Conservation (phyloP, 2,888 invertebrate genomes). For the Timema cristinae region DNA sequence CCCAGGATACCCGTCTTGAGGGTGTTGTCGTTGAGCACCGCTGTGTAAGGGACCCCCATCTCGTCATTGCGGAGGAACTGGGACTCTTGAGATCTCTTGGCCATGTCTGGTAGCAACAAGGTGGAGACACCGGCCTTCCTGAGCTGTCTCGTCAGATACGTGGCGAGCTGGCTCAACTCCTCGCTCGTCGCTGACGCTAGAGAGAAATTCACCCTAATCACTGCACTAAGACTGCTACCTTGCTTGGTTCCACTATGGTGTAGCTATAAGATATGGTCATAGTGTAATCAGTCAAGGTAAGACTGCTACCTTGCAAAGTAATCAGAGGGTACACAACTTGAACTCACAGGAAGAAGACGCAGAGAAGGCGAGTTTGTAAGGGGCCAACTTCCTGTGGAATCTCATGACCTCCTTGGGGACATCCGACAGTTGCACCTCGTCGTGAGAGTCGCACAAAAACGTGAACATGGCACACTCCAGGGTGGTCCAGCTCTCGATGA, state of each 20-base stretch:
- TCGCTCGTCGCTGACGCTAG: slow-evolving; percentile 36
- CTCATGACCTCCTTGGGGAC: slow-evolving; percentile 47
- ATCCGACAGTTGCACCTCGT: slow-evolving; percentile 43
- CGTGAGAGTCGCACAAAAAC: slow-evolving; percentile 56
- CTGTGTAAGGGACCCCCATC: slow-evolving; percentile 68
- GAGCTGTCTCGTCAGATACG: slow-evolving; percentile 54
- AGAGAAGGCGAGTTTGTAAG: slow-evolving; percentile 69
- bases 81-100: slow-evolving; percentile 40
- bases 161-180: slow-evolving; percentile 53
- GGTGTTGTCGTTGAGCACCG: slow-evolving; percentile 63
- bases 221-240: not conserved
- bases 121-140: slow-evolving; percentile 46
- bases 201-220: not conserved
- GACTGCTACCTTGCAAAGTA: no score
- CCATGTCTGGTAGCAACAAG: slow-evolving; percentile 41
- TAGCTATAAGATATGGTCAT: no score
- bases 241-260: no score
- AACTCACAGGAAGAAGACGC: slow-evolving; percentile 27
- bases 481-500: slow-evolving; percentile 49
- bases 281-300: no score
- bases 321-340: not conserved
- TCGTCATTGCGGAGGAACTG: slow-evolving; percentile 50
- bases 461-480: slow-evolving; percentile 53
- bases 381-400: slow-evolving; percentile 68
- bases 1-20: slow-evolving; percentile 66